Evolutionary conservation across 2,888 invertebrate genomes (phyloP), one percentile per base, ranked within the genome.

Genomic region (Diplolepis rosae): DNA sequence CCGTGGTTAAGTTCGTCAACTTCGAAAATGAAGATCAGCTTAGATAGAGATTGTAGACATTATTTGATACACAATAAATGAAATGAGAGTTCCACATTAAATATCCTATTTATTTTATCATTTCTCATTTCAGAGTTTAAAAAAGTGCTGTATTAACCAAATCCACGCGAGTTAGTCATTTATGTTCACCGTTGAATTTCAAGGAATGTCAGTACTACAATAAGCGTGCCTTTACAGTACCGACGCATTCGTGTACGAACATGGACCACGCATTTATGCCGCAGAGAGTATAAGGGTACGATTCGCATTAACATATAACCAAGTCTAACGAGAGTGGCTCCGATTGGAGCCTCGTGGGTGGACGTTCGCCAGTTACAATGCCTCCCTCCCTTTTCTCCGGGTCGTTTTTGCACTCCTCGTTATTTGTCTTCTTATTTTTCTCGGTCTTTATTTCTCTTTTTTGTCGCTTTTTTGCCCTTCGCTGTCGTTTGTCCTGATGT

Each of bases 271-370:
- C 77, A 77, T 79, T 80, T 79, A 78, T 77, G 76, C 77, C 79
- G 77, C 77, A 79, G 75, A 72, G 67, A 70, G 76, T 79, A 79
- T 77, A 72, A 78, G 75, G 73, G 79, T 68, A 71, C 78, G 77
- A 75, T 78, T 79, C 81, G 79, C 82, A 84, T 84, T 84, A 84
- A 83, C 83, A 85, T 83, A 83, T 82, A 83, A 79, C 81, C 80
- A 76, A 76, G 80, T 77, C 80, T 84, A 84, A 84, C 83, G 80
- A 83, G 84, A 81, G 75, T 77, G 75, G 70, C 71, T 75, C 75
- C 76, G 70, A 74, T 72, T 69, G 72, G 71, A 77, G 71, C 78
- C 77, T 78, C 75, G 79, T 78, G 80, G 79, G 78, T 78, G 78
- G 77, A 79, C 72, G 70, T 69, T 68, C 65, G 73, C 74, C 65